Base-by-base conservation (phyloP, 2,113 vertebrate species). In the Sylvietta virens region DNA sequence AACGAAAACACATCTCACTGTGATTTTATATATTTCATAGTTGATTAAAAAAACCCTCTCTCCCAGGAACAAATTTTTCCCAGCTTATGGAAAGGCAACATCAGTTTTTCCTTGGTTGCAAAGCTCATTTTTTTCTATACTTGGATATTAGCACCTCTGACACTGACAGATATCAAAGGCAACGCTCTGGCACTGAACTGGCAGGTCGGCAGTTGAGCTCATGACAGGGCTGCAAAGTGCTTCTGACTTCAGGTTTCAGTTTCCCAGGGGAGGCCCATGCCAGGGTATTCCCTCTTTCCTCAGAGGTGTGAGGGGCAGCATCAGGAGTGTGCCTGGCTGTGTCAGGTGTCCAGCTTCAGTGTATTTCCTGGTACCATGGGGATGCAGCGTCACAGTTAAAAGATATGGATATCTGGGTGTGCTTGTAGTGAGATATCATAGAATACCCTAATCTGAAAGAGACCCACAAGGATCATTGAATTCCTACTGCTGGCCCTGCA, bases 211-310 rank as follows among this genome's bases (percentile, higher is more conserved):
- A 53, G 64, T 19, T 73, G 87, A 66, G 74, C 58, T 64, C 78
- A 61, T 3, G 20, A 47, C 72, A 91, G 74, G 47, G 35, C 39
- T 89, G 86, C 48, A 77, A 78, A 5, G 11, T 66, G n/a, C 78
- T 78, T 54, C 86, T 90, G 86, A 82, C 50, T 94, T 76, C 58
- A 86, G 88, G 94, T 96, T 91, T 97, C 94, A 96, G 26, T 94
- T 97, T 95, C 62, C 69, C 6, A 0, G 62, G 71, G 61, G 61
- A 88, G 61, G 53, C 64, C 65, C 47, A 86, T 92, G 94, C 88
- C 93, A 94, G 70, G 39, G 37, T 64, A 65, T 92, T 95, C 77
- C 73, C 53, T 88, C 54, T 90, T 92, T 91, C 86, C 87, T 87
- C 33, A 5, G 64, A 64, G 76, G 45, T 88, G 74, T 56, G 78